Evolutionary conservation across 2,888 invertebrate genomes (phyloP).

Genomic region (Amblyjoppa proteus): DNA sequence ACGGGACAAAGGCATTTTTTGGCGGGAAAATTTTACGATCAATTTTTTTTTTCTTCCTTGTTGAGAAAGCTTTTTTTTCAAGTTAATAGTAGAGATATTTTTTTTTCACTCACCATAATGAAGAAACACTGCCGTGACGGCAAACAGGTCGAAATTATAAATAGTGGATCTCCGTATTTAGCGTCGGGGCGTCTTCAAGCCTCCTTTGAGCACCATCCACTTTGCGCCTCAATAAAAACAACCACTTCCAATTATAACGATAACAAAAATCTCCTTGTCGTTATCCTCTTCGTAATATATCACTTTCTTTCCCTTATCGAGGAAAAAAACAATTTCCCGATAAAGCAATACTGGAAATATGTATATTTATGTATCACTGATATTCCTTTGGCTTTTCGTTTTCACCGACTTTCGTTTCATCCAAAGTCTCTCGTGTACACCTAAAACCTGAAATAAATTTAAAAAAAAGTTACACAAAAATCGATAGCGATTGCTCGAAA

Average conservation of each 20-base stretch:
- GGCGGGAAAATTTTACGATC: neutral
- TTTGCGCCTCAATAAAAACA: conserved; percentile 43
- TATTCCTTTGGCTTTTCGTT: conserved; percentile 76
- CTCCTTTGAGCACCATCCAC: conserved; percentile 62
- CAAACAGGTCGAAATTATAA: conserved; percentile 69
- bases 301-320: conserved; percentile 48
- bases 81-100: neutral
- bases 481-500: neutral
- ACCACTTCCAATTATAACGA: conserved; percentile 48
- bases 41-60: no score
- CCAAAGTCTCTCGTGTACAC: conserved; percentile 66
- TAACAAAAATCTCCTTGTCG: conserved; percentile 47
- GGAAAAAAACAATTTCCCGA: conserved; percentile 27
- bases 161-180: conserved; percentile 33
- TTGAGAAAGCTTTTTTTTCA: neutral
- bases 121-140: conserved; percentile 78
- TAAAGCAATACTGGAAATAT: conserved; percentile 71
- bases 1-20: neutral
- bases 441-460: conserved; percentile 62
- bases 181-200: conserved; percentile 45
- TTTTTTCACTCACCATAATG: conserved; percentile 78
- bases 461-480: conserved; percentile 15
- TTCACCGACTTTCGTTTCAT: conserved; percentile 60
- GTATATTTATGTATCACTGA: conserved; percentile 75
- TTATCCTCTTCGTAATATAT: conserved; percentile 40